Percentiles rank a stretch among this genome's conserved stretches.
Conservation (phyloP, 2,113 vertebrate genomes). For the Cyanoramphus novaezelandiae region DNA sequence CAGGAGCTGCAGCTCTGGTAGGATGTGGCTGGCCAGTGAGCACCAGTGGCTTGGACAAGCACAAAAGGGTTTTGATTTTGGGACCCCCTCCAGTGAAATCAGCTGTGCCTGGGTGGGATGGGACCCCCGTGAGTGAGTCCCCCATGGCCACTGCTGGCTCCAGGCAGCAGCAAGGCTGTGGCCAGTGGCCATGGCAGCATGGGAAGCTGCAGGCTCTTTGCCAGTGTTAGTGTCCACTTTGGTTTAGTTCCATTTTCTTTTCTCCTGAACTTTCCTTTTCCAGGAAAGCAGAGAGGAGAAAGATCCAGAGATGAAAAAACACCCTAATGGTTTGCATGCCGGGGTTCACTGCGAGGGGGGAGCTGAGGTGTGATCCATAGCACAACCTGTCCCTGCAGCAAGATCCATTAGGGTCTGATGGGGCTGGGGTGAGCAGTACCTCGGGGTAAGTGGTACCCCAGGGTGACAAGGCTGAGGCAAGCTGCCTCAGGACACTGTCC, state of each 20-base stretch:
- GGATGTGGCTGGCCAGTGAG: rapidly evolving
- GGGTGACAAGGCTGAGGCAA: neutral
- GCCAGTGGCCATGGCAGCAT: neutral
- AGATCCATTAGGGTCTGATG: neutral
- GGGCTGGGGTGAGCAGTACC: neutral
- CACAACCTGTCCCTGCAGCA: too few relatives aligned
- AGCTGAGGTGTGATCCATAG: rapidly evolving
- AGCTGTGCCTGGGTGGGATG: neutral
- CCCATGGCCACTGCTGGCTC: neutral
- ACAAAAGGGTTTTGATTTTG: neutral
- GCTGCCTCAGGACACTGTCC: neutral
- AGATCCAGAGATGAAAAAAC: neutral
- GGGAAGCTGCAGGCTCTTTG: rapidly evolving
- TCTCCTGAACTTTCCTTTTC: neutral
- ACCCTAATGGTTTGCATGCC: rapidly evolving
- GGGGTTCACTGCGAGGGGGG: rapidly evolving
- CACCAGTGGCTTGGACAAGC: rapidly evolving
- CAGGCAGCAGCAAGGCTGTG: rapidly evolving
- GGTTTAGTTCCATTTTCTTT: rapidly evolving
- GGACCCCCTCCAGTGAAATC: neutral
- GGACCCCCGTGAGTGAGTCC: rapidly evolving
- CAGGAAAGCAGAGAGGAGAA: neutral
- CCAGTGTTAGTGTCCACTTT: rapidly evolving
- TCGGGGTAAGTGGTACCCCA: rapidly evolving
- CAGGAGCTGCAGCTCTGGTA: rapidly evolving